These are phyloP conservation scores for Macrosiphum euphorbiae DNA, from an alignment of 2,888 invertebrate species.

Conservation along the genomic window DNA sequence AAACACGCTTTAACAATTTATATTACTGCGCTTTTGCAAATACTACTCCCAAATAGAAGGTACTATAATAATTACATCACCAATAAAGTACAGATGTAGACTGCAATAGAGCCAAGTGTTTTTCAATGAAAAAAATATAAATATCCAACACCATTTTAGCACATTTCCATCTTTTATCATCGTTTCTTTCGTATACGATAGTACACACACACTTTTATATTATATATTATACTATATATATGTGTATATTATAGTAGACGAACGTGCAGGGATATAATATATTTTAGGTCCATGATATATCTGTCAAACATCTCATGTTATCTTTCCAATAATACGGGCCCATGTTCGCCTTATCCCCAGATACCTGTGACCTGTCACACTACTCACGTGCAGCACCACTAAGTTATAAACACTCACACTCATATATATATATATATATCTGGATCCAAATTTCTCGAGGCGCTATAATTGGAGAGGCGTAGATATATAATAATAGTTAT, in stretches of 20 bases:
- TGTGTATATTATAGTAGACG: background rate
- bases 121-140: background rate
- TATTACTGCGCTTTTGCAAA: background rate
- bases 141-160: background rate
- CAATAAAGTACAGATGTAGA: background rate
- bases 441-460: background rate
- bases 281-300: background rate
- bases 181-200: background rate
- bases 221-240: too few species aligned
- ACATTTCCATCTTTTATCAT: background rate
- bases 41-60: background rate
- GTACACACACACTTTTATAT: too few species aligned
- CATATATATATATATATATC: background rate
- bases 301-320: conserved; percentile 32
- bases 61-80: background rate
- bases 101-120: background rate
- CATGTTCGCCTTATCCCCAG: background rate
- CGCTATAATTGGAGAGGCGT: background rate
- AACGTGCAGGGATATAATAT: background rate
- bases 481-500: background rate
- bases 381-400: background rate
- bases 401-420: conserved; percentile 22
- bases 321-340: background rate
- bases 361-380: conserved; percentile 7
- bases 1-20: background rate